Percentiles rank a stretch among this genome's conserved stretches.
Evolutionary conservation across 2,113 vertebrate genomes (phyloP).

Genomic region (Embiotoca jacksoni): DNA sequence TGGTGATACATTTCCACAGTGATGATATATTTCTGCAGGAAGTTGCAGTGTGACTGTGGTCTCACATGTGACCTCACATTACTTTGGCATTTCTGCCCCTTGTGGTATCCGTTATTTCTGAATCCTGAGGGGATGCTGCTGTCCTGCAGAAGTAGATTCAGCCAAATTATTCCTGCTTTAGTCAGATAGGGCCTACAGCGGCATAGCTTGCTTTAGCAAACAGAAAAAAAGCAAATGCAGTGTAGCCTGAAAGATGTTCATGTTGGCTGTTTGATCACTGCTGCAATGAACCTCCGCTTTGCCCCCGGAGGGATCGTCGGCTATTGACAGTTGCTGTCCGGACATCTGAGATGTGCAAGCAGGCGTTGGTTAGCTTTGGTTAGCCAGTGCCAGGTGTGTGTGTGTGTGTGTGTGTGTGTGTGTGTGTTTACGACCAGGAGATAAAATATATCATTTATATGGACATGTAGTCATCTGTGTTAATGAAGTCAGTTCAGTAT

Average conservation of each 20-base stretch:
- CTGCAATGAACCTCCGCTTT: slow-evolving; percentile 23
- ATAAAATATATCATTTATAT: background rate
- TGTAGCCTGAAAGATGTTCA: slow-evolving; percentile 14
- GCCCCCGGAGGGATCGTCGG: too few relatives aligned
- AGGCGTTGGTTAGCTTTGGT: slow-evolving; percentile 13
- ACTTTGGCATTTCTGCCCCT: slow-evolving; percentile 38
- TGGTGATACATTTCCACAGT: background rate
- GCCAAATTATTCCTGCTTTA: slow-evolving; percentile 2
- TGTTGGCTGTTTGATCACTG: slow-evolving; percentile 33
- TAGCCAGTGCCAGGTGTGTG: slow-evolving; percentile 9
- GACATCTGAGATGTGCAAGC: background rate
- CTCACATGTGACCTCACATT: slow-evolving; percentile 29
- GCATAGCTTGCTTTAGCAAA: slow-evolving; percentile 24
- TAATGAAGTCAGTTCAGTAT: too few relatives aligned
- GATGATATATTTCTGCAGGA: background rate
- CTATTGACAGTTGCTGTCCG: too few relatives aligned
- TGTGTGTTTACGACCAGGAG: background rate
- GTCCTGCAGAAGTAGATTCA: background rate
- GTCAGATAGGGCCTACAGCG: slow-evolving; percentile 15
- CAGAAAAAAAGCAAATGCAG: slow-evolving; percentile 11
- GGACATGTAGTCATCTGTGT: too few relatives aligned
- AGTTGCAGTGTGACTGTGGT: slow-evolving; percentile 17
- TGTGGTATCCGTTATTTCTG: slow-evolving; percentile 2
- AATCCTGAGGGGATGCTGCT: background rate
- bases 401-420: background rate